A percentile compares a stretch with the other conserved stretches of the same genome.
Evolutionary conservation across 2,888 invertebrate species (phyloP).

Genomic region (Gymnosoma rotundatum): DNA sequence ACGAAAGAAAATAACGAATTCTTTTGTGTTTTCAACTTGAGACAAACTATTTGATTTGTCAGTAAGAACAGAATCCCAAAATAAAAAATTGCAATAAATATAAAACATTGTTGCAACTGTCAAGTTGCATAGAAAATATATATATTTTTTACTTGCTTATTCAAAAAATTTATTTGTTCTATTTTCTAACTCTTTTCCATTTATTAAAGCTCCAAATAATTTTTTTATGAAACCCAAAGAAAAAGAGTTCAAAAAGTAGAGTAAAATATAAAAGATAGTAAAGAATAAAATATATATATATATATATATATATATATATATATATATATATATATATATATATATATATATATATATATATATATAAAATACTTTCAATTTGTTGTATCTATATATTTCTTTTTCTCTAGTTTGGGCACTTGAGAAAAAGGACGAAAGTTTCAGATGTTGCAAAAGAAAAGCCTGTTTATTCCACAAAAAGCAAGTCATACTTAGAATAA

Average conservation of each 20-base stretch:
- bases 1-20: background rate
- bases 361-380: constrained; percentile 14
- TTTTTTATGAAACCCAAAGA: background rate
- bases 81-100: constrained; percentile 37
- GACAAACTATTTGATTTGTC: constrained; percentile 40
- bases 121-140: constrained; percentile 37
- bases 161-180: constrained; percentile 6
- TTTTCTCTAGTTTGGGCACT: background rate
- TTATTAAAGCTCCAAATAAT: constrained; percentile 20
- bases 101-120: constrained; percentile 52
- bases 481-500: constrained; percentile 20
- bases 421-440: constrained; percentile 22
- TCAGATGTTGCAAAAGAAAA: constrained; percentile 29
- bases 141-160: constrained; percentile 15
- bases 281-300: no score
- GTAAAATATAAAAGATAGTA: constrained; percentile 30
- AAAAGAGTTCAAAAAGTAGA: constrained; percentile 4
- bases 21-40: constrained; percentile 30
- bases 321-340: no score
- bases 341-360: no score
- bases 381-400: background rate
- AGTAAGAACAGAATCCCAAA: constrained; percentile 3
- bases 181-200: background rate
- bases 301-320: no score
- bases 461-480: constrained; percentile 14